Conservation (phyloP, 2,113 vertebrate species). For the Harpagus bidentatus region DNA sequence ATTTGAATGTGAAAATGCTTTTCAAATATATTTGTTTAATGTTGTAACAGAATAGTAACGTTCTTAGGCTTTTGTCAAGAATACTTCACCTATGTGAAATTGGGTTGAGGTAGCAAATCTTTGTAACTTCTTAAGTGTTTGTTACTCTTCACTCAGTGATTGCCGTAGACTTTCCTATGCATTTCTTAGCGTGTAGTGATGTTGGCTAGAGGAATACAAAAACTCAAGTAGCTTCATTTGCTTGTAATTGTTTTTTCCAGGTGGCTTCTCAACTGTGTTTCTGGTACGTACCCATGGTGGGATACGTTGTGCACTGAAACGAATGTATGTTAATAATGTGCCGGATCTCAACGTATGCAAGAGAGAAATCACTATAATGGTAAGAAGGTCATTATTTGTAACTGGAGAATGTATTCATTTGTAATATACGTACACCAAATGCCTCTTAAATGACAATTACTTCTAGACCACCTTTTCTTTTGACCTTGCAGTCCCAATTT, state of each 20-base stretch:
- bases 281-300: slow-evolving; percentile 89
- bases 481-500: not conserved
- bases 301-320: slow-evolving; percentile 88
- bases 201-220: not conserved
- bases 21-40: accelerated
- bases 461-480: not conserved
- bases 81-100: not conserved
- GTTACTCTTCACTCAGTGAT: accelerated
- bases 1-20: not conserved
- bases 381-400: slow-evolving; percentile 58
- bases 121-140: accelerated
- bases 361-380: slow-evolving; percentile 97
- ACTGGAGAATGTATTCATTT: not conserved
- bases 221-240: not conserved
- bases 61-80: not conserved
- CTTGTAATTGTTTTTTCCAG: slow-evolving; percentile 50
- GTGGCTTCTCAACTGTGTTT: slow-evolving; percentile 96
- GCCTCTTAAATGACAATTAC: not conserved
- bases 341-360: slow-evolving; percentile 92
- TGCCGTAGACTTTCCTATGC: accelerated
- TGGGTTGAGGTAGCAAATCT: not conserved
- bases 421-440: accelerated
- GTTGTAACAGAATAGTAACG: not conserved
- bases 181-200: accelerated
- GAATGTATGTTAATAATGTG: slow-evolving; percentile 95